A percentile compares a stretch with the other conserved stretches of the same genome.
Evolutionary conservation across 2,113 vertebrate genomes (phyloP).

Genomic region (Dascyllus trimaculatus): DNA sequence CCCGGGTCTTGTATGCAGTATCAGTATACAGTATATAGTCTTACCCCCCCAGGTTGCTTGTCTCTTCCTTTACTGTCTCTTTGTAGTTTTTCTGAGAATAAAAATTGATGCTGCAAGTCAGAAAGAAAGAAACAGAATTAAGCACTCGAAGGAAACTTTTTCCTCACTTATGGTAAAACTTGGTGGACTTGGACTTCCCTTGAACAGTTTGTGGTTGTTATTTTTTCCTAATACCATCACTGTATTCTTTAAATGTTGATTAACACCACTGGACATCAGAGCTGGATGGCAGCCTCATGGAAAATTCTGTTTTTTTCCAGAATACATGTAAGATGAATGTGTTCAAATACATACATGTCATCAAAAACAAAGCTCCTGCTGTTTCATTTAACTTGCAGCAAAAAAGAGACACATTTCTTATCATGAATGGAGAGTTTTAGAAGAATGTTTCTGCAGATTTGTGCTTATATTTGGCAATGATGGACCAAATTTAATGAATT

Average conservation of each 20-base stretch:
- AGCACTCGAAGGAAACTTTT: no score
- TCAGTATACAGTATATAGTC: neutral
- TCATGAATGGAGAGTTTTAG: neutral
- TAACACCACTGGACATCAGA: no score
- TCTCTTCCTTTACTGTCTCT: neutral
- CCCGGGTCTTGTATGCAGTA: neutral
- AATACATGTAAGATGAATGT: no score
- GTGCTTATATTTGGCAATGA: neutral
- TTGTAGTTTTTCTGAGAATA: no score
- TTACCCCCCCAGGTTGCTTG: neutral
- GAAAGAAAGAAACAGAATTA: no score
- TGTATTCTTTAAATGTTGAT: no score
- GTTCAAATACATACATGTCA: no score
- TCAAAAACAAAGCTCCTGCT: neutral
- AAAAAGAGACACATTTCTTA: neutral
- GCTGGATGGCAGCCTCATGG: neutral
- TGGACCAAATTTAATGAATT: slow-evolving; percentile 13
- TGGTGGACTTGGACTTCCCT: no score
- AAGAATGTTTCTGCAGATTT: neutral
- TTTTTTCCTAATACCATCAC: no score
- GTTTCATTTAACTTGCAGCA: neutral
- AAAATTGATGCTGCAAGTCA: no score
- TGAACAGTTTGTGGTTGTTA: no score
- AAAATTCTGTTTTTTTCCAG: neutral
- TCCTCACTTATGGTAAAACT: no score